Conservation (phyloP, 2,888 invertebrate species). For the Drosophila mimetica region DNA sequence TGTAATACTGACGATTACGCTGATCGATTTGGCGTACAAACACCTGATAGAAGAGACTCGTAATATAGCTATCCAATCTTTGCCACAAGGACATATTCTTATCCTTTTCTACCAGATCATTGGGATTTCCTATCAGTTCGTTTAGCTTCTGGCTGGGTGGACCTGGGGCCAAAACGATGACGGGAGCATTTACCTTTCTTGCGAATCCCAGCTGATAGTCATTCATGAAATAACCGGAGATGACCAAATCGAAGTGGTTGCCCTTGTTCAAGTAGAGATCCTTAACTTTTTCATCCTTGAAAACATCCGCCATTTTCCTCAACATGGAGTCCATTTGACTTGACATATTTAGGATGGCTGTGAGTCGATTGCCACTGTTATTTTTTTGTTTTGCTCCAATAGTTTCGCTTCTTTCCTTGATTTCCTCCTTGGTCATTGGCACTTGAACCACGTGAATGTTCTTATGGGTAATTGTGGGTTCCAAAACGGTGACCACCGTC, state of each 20-base stretch:
- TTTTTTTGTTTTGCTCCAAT: constrained; percentile 33
- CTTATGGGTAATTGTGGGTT: constrained; percentile 65
- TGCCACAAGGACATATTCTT: constrained; percentile 49
- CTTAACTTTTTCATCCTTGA: constrained; percentile 63
- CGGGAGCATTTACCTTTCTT: constrained; percentile 74
- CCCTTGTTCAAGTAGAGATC: constrained; percentile 69
- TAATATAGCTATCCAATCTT: constrained; percentile 40
- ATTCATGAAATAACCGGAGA: constrained; percentile 80
- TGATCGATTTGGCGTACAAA: constrained; percentile 34
- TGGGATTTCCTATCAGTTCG: constrained; percentile 71
- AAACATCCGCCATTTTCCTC: constrained; percentile 57
- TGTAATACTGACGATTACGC: constrained; percentile 45
- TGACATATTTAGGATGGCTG: background rate
- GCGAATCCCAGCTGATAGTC: constrained; percentile 77
- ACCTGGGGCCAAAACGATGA: constrained; percentile 58
- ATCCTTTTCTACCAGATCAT: constrained; percentile 33
- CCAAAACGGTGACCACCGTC: constrained; percentile 73
- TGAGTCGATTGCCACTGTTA: background rate
- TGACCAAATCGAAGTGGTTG: constrained; percentile 76
- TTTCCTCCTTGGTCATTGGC: constrained; percentile 55
- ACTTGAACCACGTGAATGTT: constrained; percentile 61
- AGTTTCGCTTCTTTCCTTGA: constrained; percentile 26
- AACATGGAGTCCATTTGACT: constrained; percentile 47
- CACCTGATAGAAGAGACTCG: constrained; percentile 42
- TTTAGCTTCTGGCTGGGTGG: constrained; percentile 53